Evolutionary conservation across 2,113 vertebrate genomes (phyloP), one percentile per base, ranked within the genome.

Genomic region (Leptodactylus fuscus): DNA sequence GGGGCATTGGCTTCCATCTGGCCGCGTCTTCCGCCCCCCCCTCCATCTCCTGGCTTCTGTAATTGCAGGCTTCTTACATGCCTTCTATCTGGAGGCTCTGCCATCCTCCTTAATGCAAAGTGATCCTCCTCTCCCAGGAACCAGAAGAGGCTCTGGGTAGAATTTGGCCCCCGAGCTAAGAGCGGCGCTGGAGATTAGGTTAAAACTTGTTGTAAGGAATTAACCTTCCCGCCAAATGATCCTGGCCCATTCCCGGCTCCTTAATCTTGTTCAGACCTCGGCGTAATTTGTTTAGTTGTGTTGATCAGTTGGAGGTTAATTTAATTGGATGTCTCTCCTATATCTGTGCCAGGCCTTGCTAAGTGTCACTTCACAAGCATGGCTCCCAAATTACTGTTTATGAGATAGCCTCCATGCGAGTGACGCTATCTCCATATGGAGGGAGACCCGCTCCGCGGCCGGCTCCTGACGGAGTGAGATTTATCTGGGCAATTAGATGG

Each of bases 241-340:
- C 87, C 79, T 85, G 81, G 90, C 87, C 90, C 81, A 86, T 48
- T 74, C 87, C 41, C 46, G 87, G 88, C 90, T 89, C 90, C 88
- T 89, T 93, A 91, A 94, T 94, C 91, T 92, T 38, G 69, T 91
- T 92, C 87, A 69, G 92, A 88, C 88, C 89, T 87, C 48, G 60
- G 90, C 88, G 85, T 94, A 93, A 95, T 94, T 92, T 92, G 89
- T 91, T 93, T 92, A 94, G 92, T 89, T 89, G 91, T 87, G 88
- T 92, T 89, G 90, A 91, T 93, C 91, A 88, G 90, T 75, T 89
- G 90, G 89, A 92, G 92, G 93, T 92, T 94, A 94, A 95, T 94
- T 93, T 91, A 91, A 90, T 94, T 92, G 93, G 92, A 91, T 91
- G 88, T 85, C 80, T 88, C 90, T 92, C 91, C 89, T 91, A 92